Evolutionary conservation across 2,888 invertebrate genomes (phyloP).

Genomic region (Heliconius charithonia): DNA sequence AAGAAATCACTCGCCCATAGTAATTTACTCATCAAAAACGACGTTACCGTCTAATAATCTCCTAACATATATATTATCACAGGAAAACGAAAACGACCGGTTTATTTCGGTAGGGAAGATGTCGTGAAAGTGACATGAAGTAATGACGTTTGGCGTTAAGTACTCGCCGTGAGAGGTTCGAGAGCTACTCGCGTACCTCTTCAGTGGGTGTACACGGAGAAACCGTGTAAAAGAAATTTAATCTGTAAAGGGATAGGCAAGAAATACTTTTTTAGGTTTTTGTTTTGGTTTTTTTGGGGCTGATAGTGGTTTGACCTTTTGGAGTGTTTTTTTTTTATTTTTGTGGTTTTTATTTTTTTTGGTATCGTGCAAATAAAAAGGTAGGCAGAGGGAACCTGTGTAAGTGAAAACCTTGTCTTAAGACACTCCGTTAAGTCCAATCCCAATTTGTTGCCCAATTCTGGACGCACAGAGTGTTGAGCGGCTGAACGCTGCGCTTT

Average conservation of each 20-base stretch:
- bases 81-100: conserved; percentile 37
- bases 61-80: conserved; percentile 19
- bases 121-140: conserved; percentile 53
- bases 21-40: conserved; percentile 19
- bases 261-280: conserved; percentile 46
- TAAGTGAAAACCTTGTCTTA: too few species aligned
- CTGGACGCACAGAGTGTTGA: not conserved
- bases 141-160: conserved; percentile 53
- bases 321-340: not conserved
- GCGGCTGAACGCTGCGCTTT: too few species aligned
- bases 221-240: conserved; percentile 51
- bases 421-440: too few species aligned
- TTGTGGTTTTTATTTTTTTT: not conserved
- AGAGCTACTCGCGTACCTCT: conserved; percentile 52
- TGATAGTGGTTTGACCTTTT: not conserved
- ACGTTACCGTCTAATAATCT: conserved; percentile 25
- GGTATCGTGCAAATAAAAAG: not conserved
- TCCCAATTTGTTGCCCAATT: too few species aligned
- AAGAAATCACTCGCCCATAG: conserved; percentile 1
- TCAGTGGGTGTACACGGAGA: conserved; percentile 43
- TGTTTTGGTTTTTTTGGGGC: conserved; percentile 37
- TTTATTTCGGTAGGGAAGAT: conserved; percentile 45
- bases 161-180: conserved; percentile 48
- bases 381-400: too few species aligned
- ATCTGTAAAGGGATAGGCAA: conserved; percentile 52